Percentiles rank a stretch among this genome's conserved stretches.
These are phyloP conservation scores for Arbacia lixula DNA, from an alignment of 53 echinoderm and acorn worm genomes.

Conservation along the genomic window DNA sequence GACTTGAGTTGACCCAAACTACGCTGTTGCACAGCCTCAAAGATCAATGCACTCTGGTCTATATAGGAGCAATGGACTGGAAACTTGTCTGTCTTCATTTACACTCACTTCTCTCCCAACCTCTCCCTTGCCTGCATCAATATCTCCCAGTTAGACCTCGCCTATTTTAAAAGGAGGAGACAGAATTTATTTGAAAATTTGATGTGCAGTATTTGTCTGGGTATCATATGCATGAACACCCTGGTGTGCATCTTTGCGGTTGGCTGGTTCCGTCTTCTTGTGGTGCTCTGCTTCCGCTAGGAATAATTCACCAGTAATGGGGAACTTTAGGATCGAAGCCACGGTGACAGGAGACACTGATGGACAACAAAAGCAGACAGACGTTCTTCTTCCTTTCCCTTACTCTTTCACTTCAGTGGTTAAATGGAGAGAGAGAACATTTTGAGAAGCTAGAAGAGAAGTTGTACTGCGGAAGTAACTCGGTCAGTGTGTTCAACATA, in stretches of 20 bases:
- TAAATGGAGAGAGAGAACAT: too few species aligned
- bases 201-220: conserved; percentile 44
- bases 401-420: too few species aligned
- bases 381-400: too few species aligned
- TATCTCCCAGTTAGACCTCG: conserved; percentile 39
- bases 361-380: too few species aligned
- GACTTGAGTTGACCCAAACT: too few species aligned
- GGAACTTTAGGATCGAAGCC: conserved; percentile 13
- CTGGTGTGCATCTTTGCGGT: conserved; percentile 26
- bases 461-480: too few species aligned
- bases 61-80: conserved; percentile 11
- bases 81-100: conserved; percentile 56
- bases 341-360: conserved; percentile 5
- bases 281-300: neutral
- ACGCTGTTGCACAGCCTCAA: too few species aligned
- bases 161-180: too few species aligned
- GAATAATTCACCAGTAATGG: conserved; percentile 22
- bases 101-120: conserved; percentile 8
- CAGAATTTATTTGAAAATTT: conserved; percentile 52
- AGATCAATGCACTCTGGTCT: conserved; percentile 38
- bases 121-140: conserved; percentile 32
- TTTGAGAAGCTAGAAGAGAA: too few species aligned
- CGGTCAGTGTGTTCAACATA: too few species aligned
- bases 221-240: conserved; percentile 35
- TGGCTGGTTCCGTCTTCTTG: neutral